Percentiles rank a stretch among this genome's conserved stretches.
Conservation (phyloP, 2,113 vertebrate genomes). For the Melozone crissalis region DNA sequence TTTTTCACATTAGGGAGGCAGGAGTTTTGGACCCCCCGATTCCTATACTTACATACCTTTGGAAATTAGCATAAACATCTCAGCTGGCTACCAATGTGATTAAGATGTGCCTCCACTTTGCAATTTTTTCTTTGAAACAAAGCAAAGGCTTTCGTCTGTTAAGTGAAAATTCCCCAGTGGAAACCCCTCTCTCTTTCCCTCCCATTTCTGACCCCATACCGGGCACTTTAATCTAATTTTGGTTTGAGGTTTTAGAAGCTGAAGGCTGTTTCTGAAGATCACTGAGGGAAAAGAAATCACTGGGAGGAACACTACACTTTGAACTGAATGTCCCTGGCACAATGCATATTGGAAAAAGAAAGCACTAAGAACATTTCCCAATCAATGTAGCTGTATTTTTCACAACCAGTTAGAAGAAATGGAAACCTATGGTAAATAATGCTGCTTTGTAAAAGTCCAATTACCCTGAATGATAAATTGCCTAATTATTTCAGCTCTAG, state of each 20-base stretch:
- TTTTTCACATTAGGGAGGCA: conserved; percentile 39
- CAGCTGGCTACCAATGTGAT: conserved; percentile 47
- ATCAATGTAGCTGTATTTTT: conserved; percentile 35
- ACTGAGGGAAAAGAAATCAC: conserved; percentile 59
- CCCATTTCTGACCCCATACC: conserved; percentile 54
- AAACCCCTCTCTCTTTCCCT: conserved; percentile 18
- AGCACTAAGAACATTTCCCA: conserved; percentile 14
- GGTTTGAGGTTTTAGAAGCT: conserved; percentile 60
- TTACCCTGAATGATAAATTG: conserved; percentile 65
- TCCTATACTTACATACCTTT: conserved; percentile 29
- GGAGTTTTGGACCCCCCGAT: conserved; percentile 43
- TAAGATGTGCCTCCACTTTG: conserved; percentile 41
- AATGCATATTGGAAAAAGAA: conserved; percentile 37
- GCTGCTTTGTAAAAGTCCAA: conserved; percentile 52
- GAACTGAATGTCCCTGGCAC: conserved; percentile 15
- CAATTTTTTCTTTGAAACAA: conserved; percentile 59
- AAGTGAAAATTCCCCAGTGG: conserved; percentile 43
- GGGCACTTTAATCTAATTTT: conserved; percentile 67
- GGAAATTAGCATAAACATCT: conserved; percentile 59
- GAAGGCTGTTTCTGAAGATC: conserved; percentile 60
- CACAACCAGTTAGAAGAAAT: conserved; percentile 39
- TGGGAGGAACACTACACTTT: conserved; percentile 55
- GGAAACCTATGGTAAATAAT: conserved; percentile 53
- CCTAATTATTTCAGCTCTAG: conserved; percentile 58
- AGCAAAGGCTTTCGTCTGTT: conserved; percentile 53